Evolutionary conservation across 2,113 vertebrate genomes (phyloP).

Genomic region (Nibea albiflora): DNA sequence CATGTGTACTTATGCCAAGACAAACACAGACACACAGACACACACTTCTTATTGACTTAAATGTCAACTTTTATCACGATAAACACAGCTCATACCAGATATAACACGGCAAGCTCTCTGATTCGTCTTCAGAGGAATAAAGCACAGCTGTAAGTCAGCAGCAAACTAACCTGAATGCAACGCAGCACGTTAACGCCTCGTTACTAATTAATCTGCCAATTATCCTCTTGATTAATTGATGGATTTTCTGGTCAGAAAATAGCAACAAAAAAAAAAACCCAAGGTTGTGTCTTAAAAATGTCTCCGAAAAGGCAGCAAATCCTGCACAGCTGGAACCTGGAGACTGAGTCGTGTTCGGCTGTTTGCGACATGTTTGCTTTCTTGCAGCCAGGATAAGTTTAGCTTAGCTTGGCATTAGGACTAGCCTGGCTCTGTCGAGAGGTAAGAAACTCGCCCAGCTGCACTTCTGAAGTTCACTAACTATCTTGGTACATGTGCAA

Average conservation of each 20-base stretch:
- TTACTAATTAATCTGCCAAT: too few species aligned
- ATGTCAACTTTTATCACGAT: conserved; percentile 18
- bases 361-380: neutral
- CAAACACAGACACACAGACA: neutral
- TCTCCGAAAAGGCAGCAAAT: neutral
- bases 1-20: too few species aligned
- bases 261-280: too few species aligned
- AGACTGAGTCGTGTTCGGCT: too few species aligned
- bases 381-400: too few species aligned
- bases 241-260: too few species aligned
- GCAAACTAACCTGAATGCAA: neutral
- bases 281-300: too few species aligned
- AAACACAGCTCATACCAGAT: neutral
- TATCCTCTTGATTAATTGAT: neutral
- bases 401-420: too few species aligned
- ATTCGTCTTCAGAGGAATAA: neutral
- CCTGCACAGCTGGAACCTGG: neutral
- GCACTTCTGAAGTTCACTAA: neutral
- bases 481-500: too few species aligned
- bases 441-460: too few species aligned
- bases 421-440: too few species aligned
- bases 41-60: conserved; percentile 15
- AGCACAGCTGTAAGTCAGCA: conserved; percentile 1
- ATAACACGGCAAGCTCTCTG: neutral
- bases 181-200: neutral